Evolutionary conservation across 2,888 invertebrate genomes (phyloP), one percentile per base, ranked within the genome.

Genomic region (Saturnia pavonia): DNA sequence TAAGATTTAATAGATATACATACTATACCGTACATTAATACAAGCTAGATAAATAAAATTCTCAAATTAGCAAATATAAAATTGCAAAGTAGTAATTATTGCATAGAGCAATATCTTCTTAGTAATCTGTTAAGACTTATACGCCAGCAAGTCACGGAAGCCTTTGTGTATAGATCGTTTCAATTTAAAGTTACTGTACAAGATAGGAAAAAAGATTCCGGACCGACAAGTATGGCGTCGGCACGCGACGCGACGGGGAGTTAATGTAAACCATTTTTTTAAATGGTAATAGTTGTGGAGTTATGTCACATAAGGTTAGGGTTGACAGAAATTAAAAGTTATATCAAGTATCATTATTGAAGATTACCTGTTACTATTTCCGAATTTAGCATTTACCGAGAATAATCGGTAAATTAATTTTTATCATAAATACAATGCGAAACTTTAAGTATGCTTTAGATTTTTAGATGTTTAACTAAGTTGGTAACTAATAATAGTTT

Each of bases 221-320:
- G 88, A 85, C 77, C 82, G 84, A 89, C 87, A 78, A 84, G 88
- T 87, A 82, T 72, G 76, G 79, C 80, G 82, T 74, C 82, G 90
- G 91, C 91, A 91, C 92, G 91, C 90, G 91, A 87, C 91, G 84
- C 91, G 82, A 83, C 89, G 82, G 91, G 91, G 88, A 88, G 84
- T 82, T 85, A 77, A 83, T 83, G 83, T 84, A 80, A 77, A 83
- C 82, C 86, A 86, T 87, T 89, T 88, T 85, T 87, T 85, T 88
- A 89, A 86, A 92, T 90, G 88, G 85, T 92, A 91, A 91, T 91
- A 87, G 90, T 77, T 79, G 80, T 82, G 80, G 82, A 87, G 90
- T 89, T 90, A 88, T 91, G 91, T 91, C 89, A 88, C 83, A 65
- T 65, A 65, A 83, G 85, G 16, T 40, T 65, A 65, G 65, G 65